A percentile compares a stretch with the other conserved stretches of the same genome.
Conservation (phyloP, 1,140 invertebrate species). For the Leptinotarsa lineolata region DNA sequence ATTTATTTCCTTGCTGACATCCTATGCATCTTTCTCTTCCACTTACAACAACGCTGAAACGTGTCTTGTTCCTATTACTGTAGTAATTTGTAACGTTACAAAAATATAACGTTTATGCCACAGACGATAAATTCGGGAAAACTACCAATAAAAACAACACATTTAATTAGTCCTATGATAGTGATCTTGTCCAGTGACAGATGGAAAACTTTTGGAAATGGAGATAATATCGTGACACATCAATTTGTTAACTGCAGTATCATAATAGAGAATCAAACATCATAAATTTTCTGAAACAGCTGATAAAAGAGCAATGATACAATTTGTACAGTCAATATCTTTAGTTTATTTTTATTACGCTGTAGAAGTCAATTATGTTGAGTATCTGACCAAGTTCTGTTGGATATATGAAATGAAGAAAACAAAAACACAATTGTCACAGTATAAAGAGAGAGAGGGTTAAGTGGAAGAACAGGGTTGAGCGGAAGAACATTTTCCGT, state of each 20-base stretch:
- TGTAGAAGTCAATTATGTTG: no score
- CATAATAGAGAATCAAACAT: no score
- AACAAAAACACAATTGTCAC: no score
- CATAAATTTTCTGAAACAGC: no score
- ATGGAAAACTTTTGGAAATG: background rate
- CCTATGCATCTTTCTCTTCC: constrained; percentile 8
- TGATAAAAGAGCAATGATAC: no score
- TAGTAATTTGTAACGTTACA: constrained; percentile 12
- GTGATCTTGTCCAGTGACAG: background rate
- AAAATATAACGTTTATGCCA: constrained; percentile 12
- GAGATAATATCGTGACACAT: background rate
- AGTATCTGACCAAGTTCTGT: no score
- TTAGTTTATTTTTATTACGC: no score
- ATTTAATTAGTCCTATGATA: background rate
- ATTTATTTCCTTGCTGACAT: constrained; percentile 15
- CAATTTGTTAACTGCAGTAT: background rate
- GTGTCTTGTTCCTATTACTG: constrained; percentile 16
- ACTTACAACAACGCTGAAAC: constrained; percentile 6
- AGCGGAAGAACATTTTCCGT: no score
- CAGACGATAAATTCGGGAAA: constrained; percentile 3
- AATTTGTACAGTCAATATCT: no score
- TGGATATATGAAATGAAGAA: no score
- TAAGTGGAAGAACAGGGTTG: no score
- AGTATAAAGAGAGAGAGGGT: no score
- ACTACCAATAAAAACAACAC: constrained; percentile 1